Evolutionary conservation across 2,113 vertebrate species (phyloP).

Genomic region (Melanostigma gelatinosum): DNA sequence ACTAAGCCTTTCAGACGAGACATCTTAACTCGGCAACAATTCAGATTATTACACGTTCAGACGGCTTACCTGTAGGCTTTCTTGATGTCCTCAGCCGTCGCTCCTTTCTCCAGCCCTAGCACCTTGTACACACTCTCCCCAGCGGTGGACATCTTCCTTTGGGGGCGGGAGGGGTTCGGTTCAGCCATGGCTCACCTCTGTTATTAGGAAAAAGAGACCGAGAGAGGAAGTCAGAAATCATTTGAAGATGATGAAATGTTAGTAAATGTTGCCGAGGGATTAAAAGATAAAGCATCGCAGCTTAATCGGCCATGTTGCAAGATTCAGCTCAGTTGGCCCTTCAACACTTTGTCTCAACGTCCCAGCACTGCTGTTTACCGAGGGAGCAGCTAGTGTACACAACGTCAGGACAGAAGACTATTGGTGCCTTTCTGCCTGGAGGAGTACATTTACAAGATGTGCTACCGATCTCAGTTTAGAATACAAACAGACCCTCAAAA

Average conservation of each 20-base stretch:
- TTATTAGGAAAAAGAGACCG: not conserved
- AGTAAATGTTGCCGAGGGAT: not conserved
- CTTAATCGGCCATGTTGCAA: not conserved
- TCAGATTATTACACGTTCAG: not conserved
- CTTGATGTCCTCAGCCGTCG: slow-evolving; percentile 90
- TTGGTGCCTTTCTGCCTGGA: too few relatives aligned
- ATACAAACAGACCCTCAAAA: too few relatives aligned
- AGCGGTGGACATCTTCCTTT: slow-evolving; percentile 88
- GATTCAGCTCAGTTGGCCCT: not conserved
- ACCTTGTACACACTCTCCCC: slow-evolving; percentile 89
- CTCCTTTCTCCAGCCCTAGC: slow-evolving; percentile 90
- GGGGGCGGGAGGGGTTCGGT: slow-evolving; percentile 76
- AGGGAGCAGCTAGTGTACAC: not conserved
- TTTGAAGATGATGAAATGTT: not conserved
- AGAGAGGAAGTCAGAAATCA: not conserved
- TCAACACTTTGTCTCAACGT: not conserved
- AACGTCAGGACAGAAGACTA: not conserved
- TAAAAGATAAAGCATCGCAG: not conserved
- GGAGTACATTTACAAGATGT: too few relatives aligned
- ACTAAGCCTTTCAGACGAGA: not conserved
- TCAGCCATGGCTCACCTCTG: slow-evolving; percentile 86
- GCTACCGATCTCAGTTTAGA: too few relatives aligned
- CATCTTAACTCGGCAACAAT: not conserved
- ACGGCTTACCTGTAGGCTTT: slow-evolving; percentile 87
- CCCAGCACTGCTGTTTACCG: not conserved